These are phyloP conservation scores for Chrysomallon squamiferum DNA, from an alignment of 1,140 invertebrate species.

Conservation along the genomic window DNA sequence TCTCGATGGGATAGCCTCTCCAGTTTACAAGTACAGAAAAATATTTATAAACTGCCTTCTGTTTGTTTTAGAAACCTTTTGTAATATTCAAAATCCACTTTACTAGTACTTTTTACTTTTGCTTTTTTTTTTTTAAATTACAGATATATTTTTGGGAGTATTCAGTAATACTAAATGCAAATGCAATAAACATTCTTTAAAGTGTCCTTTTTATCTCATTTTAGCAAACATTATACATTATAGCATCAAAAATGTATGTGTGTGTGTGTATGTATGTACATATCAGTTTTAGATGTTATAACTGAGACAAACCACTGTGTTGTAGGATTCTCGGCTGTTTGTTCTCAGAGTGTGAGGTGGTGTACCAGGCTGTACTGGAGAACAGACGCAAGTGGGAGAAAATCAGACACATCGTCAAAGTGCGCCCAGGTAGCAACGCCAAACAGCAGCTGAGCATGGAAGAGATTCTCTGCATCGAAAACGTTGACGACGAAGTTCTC, in stretches of 20 bases:
- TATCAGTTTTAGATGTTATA: no score
- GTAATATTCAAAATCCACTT: not conserved
- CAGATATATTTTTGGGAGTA: no score
- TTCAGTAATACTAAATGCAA: no score
- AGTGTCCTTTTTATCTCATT: no score
- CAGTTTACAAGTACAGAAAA: conserved; percentile 68
- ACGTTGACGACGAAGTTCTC: conserved; percentile 24
- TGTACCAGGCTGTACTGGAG: conserved; percentile 45
- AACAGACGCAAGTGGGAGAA: conserved; percentile 60
- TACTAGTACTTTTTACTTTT: no score
- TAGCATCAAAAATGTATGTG: no score
- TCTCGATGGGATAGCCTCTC: conserved; percentile 71
- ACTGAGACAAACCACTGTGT: no score
- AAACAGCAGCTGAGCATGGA: conserved; percentile 49
- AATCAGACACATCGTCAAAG: conserved; percentile 42
- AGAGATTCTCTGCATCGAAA: conserved; percentile 49
- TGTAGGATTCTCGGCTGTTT: conserved; percentile 52
- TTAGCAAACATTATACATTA: no score
- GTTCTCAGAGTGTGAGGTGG: conserved; percentile 44
- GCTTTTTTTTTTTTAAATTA: no score
- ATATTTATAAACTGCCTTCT: not conserved
- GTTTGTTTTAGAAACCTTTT: not conserved
- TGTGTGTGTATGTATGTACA: no score
- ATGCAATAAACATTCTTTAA: no score
- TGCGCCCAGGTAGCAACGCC: conserved; percentile 37